Evolutionary conservation across 2,797 vertebrate genomes (phyloP).

Genomic region (Paguma larvata): DNA sequence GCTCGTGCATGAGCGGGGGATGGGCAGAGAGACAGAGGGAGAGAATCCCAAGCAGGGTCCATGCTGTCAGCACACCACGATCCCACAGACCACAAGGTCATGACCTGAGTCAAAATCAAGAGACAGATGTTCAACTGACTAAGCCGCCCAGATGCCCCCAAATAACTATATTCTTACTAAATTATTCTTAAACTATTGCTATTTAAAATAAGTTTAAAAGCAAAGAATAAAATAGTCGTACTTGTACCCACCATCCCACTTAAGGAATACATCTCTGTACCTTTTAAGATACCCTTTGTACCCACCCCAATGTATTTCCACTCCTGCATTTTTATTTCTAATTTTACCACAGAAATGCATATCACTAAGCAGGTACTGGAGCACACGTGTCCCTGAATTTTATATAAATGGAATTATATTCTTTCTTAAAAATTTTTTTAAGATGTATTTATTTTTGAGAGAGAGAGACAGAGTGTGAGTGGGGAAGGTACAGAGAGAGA

Average conservation of each 20-base stretch:
- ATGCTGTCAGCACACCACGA: too few species aligned
- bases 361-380: background rate
- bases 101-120: background rate
- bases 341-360: background rate
- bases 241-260: background rate
- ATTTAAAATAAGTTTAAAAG: constrained; percentile 31
- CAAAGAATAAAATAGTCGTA: constrained; percentile 36
- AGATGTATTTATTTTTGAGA: too few species aligned
- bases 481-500: too few species aligned
- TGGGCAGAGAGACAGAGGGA: background rate
- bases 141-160: too few species aligned
- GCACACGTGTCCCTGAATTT: background rate
- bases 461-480: too few species aligned
- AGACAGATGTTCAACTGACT: background rate
- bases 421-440: background rate
- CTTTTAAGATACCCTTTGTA: background rate
- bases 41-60: too few species aligned
- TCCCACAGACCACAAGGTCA: too few species aligned
- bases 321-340: constrained; percentile 23
- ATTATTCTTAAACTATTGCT: background rate
- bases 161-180: background rate
- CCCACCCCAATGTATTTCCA: background rate
- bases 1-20: background rate
- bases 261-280: constrained; percentile 10
- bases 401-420: constrained; percentile 2